Conservation (phyloP, 2,797 vertebrate species). For the Sebastes iracundus region DNA sequence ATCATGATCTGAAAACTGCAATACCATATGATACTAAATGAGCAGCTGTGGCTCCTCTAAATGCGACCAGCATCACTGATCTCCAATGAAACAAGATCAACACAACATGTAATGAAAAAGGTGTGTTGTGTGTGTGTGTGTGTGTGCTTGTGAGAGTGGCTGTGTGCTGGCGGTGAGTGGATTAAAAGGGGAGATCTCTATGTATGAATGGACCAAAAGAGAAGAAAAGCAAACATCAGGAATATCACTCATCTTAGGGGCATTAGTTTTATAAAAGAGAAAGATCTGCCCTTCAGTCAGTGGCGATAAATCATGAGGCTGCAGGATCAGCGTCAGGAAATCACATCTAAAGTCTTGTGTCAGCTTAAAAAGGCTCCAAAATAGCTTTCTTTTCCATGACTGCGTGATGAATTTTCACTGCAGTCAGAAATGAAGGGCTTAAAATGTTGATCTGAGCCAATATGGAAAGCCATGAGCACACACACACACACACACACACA, state of each 20-base stretch:
- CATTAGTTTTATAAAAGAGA: slow-evolving; percentile 12
- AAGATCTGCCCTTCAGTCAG: not conserved
- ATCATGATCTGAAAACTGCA: not conserved
- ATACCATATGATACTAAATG: not conserved
- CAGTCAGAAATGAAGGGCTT: not conserved
- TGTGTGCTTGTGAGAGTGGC: slow-evolving; percentile 1
- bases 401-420: not conserved
- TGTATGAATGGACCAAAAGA: slow-evolving; percentile 51
- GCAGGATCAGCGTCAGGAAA: not conserved
- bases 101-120: slow-evolving; percentile 5
- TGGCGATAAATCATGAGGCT: not conserved
- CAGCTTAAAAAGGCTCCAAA: not conserved
- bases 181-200: slow-evolving; percentile 34
- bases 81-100: slow-evolving; percentile 1
- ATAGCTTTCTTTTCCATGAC: not conserved
- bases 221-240: slow-evolving; percentile 20
- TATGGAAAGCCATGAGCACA: not conserved
- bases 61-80: slow-evolving; percentile 7
- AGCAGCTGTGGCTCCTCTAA: slow-evolving; percentile 11
- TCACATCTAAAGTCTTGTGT: not conserved
- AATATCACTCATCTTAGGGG: slow-evolving; percentile 1
- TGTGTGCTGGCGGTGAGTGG: slow-evolving; percentile 25
- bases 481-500: not conserved
- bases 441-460: not conserved
- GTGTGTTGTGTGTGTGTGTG: not conserved